Base-by-base conservation (phyloP, 2,797 vertebrate species). In the Enteromius thamalakanensis region DNA sequence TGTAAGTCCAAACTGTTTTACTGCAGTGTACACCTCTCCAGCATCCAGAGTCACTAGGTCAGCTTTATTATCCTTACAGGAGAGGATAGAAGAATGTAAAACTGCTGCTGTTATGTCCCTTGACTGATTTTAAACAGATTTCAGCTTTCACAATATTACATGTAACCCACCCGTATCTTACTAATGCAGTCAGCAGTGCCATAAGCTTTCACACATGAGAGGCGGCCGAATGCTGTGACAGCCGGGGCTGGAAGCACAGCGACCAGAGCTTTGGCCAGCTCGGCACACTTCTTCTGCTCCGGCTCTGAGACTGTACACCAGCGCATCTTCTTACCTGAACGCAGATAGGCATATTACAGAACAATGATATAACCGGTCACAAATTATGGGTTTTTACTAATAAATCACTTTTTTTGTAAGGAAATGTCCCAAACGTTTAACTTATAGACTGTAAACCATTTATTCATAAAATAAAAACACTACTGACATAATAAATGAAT, bases 201-300 rank as follows among this genome's bases (percentile, higher is more conserved):
- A 89, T 94, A 95, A 1, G 94, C 94, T 87, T 91, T 92, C 45
- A 98, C 95, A 88, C 97, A 97, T 5, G 97, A 97, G 69, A 97
- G 92, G 84, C 93, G 93, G 45, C 91, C 91, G 64, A 95, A 96
- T 0, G 94, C 91, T 17, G 84, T 84, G 74, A 89, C 83, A 7
- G 89, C 79, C 62, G 92, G 86, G 3, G 94, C 90, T 2, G 95
- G 92, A 84, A 96, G 87, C 71, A 92, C 90, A 0, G 92, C 90
- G 26, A 60, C 91, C 47, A 97, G 93, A 0, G 93, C 94, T 87
- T 96, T 97, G 32, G 95, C 93, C 19, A 98, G 90, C 21, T 97
- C 95, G 26, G 96, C 96, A 90, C 97, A 98, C 87, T 97, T 98
- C 77, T 91, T 96, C 90, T 97, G 96, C 40, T 98, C 97, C 3